Evolutionary conservation across 2,797 vertebrate species (phyloP).

Genomic region (Macropus fuliginosus): DNA sequence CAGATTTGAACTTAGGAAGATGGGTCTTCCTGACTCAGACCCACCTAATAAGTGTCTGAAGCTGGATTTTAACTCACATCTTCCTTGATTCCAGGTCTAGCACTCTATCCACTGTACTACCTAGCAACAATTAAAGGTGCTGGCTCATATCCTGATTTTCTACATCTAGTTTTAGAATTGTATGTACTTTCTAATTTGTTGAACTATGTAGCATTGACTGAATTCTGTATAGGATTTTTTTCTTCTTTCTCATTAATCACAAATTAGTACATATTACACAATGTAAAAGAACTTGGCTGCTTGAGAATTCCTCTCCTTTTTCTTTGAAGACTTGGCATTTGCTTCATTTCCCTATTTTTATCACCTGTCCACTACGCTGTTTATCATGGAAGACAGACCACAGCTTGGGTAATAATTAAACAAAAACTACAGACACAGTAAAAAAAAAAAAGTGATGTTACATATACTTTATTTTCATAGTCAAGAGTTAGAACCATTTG

Average conservation of each 20-base stretch:
- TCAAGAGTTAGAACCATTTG: background rate
- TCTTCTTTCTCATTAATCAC: background rate
- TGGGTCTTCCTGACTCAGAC: too few relatives aligned
- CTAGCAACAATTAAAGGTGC: background rate
- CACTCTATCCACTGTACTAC: background rate
- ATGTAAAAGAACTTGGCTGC: background rate
- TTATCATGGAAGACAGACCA: background rate
- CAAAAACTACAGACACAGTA: background rate
- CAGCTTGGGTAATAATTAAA: background rate
- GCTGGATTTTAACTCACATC: too few relatives aligned
- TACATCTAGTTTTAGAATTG: background rate
- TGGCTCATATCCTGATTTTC: background rate
- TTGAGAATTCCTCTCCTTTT: background rate
- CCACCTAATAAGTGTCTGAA: too few relatives aligned
- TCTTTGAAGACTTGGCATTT: constrained; percentile 9
- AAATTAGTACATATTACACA: background rate
- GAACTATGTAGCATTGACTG: background rate
- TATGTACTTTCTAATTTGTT: background rate
- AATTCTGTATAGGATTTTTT: background rate
- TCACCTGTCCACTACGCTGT: background rate
- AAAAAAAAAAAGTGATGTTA: background rate
- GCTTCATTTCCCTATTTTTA: constrained; percentile 62
- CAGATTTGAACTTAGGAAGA: too few relatives aligned
- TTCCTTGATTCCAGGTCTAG: background rate
- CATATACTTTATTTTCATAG: background rate